A percentile compares a stretch with the other conserved stretches of the same genome.
Evolutionary conservation across 2,888 invertebrate genomes (phyloP).

Genomic region (Gerosis bhagava): DNA sequence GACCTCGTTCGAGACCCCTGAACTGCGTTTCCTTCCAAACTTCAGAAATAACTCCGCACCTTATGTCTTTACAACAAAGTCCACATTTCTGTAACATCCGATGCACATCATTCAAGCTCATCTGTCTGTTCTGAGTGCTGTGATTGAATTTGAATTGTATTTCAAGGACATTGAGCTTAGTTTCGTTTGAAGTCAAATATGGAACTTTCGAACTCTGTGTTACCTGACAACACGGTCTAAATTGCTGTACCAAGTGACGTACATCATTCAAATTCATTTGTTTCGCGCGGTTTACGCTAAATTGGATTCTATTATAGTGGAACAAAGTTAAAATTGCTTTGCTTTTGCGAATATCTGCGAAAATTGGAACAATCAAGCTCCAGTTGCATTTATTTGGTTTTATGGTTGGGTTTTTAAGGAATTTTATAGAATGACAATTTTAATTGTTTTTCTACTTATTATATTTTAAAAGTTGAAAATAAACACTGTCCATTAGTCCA

Average conservation of each 20-base stretch:
- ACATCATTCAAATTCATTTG: conserved; percentile 22
- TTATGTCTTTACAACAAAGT: conserved; percentile 9
- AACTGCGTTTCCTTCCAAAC: conserved; percentile 55
- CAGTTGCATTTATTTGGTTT: conserved; percentile 8
- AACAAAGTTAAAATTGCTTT: conserved; percentile 4
- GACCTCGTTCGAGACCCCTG: conserved; percentile 55
- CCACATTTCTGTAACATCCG: conserved; percentile 6
- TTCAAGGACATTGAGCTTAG: not conserved
- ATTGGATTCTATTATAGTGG: conserved; percentile 2
- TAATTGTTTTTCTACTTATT: not conserved
- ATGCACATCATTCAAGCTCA: conserved; percentile 17
- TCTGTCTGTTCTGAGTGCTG: conserved; percentile 9
- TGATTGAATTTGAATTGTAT: conserved; percentile 9
- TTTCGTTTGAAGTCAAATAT: not conserved
- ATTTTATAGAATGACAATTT: not conserved
- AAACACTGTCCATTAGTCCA: no score
- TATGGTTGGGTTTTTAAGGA: conserved; percentile 4
- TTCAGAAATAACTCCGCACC: conserved; percentile 35
- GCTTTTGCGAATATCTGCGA: not conserved
- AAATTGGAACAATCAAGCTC: conserved; percentile 13
- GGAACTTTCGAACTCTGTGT: conserved; percentile 14
- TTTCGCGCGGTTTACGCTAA: conserved; percentile 1
- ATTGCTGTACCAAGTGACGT: conserved; percentile 20
- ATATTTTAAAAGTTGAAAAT: no score
- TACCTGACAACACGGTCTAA: conserved; percentile 15